phyloP scores from a whole-genome alignment of 1,140 invertebrate genomes.

The Caenorhabditis briggsae region DNA sequence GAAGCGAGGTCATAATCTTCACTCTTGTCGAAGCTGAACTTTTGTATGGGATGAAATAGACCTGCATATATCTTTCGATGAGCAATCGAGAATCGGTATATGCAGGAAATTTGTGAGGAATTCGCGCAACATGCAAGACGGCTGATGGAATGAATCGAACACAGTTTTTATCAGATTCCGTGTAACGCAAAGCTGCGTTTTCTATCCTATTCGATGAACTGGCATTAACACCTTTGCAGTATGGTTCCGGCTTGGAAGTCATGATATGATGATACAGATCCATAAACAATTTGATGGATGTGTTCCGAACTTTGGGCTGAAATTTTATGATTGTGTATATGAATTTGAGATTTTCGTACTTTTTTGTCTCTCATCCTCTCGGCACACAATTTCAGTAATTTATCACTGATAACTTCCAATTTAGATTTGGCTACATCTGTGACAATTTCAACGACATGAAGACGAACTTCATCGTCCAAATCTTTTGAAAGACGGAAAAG shows the following conservation, averaged over 20 bases:
- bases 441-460: background rate
- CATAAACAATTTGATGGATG: background rate
- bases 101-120: background rate
- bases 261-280: slow-evolving; percentile 19
- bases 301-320: slow-evolving; percentile 7
- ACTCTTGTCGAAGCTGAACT: background rate
- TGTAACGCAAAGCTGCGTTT: background rate
- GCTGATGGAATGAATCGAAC: background rate
- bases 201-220: too few relatives aligned
- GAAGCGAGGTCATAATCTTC: background rate
- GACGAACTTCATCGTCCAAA: background rate
- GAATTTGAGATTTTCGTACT: background rate
- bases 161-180: slow-evolving; percentile 21
- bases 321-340: background rate
- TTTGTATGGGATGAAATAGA: background rate
- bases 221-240: background rate
- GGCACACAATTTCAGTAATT: background rate
- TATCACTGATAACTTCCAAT: slow-evolving; percentile 38
- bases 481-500: background rate
- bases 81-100: background rate
- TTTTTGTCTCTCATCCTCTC: slow-evolving; percentile 41
- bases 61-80: slow-evolving; percentile 25
- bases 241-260: background rate
- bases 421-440: background rate
- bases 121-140: background rate